These are phyloP conservation scores for Semicossyphus pulcher DNA, from an alignment of 2,113 vertebrate genomes.

Conservation along the genomic window DNA sequence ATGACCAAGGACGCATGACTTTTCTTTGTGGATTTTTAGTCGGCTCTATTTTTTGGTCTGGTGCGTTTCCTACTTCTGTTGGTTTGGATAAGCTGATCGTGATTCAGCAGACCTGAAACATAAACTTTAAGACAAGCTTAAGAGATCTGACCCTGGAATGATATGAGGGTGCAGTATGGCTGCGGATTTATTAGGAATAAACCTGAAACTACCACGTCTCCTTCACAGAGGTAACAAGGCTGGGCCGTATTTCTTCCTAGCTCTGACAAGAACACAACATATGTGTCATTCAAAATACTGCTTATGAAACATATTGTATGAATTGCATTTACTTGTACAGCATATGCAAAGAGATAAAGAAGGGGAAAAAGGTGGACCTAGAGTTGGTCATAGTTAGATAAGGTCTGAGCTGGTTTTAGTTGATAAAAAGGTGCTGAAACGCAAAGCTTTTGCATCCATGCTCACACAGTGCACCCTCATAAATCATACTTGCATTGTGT, in stretches of 20 bases:
- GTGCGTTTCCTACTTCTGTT: slow-evolving; percentile 59
- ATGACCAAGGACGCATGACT: slow-evolving; percentile 61
- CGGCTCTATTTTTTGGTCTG: slow-evolving; percentile 72
- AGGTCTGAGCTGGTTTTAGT: slow-evolving; percentile 54
- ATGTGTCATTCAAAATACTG: background rate
- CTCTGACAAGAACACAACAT: background rate
- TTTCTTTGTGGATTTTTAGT: slow-evolving; percentile 72
- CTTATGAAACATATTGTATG: background rate
- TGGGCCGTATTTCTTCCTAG: background rate
- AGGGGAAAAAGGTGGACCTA: too few species aligned
- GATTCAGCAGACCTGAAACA: slow-evolving; percentile 72
- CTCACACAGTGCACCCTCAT: slow-evolving; percentile 40
- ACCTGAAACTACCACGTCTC: slow-evolving; percentile 51
- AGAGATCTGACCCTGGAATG: slow-evolving; percentile 63
- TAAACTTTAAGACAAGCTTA: slow-evolving; percentile 70
- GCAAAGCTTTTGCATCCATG: slow-evolving; percentile 44
- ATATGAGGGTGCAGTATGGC: slow-evolving; percentile 47
- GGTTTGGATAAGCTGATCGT: slow-evolving; percentile 74
- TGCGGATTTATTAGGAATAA: slow-evolving; percentile 47
- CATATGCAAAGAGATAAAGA: slow-evolving; percentile 27
- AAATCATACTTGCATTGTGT: slow-evolving; percentile 70
- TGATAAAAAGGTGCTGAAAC: slow-evolving; percentile 60
- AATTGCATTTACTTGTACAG: background rate
- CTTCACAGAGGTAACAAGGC: background rate
- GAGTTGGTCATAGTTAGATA: slow-evolving; percentile 53